Percentiles rank a stretch among this genome's conserved stretches.
Evolutionary conservation across 2,113 vertebrate species (phyloP).

Genomic region (Nycticorax nycticorax): DNA sequence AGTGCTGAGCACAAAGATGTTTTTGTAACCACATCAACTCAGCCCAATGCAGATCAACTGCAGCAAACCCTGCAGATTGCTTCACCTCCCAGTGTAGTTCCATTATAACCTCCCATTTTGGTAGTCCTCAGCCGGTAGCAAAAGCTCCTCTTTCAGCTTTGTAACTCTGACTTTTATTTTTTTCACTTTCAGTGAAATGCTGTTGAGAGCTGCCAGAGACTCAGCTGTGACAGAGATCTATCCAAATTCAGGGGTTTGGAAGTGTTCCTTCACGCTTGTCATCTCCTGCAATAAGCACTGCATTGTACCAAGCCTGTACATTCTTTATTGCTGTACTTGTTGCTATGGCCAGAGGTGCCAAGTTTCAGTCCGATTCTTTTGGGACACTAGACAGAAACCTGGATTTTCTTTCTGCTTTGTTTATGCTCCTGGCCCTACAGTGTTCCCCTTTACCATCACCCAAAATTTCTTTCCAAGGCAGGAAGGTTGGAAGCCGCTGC

Average conservation of each 20-base stretch:
- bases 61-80: conserved; percentile 11
- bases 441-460: neutral
- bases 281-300: conserved; percentile 23
- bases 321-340: conserved; percentile 58
- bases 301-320: conserved; percentile 47
- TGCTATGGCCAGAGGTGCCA: conserved; percentile 48
- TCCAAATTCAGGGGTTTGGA: conserved; percentile 34
- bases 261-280: conserved; percentile 19
- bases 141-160: conserved; percentile 5
- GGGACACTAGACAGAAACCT: neutral
- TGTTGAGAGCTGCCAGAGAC: conserved; percentile 15
- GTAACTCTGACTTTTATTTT: neutral
- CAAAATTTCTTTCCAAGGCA: neutral
- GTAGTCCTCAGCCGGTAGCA: neutral
- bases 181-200: neutral
- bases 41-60: conserved; percentile 9
- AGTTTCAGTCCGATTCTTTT: conserved; percentile 15
- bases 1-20: conserved; percentile 60
- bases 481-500: neutral
- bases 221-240: conserved; percentile 14
- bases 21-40: conserved; percentile 60
- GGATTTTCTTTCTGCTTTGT: conserved; percentile 32
- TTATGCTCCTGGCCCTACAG: neutral
- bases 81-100: neutral
- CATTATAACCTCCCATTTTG: neutral